Evolutionary conservation across 1,140 invertebrate species (phyloP), one percentile per base, ranked within the genome.

Genomic region (Mactra quadrangularis): DNA sequence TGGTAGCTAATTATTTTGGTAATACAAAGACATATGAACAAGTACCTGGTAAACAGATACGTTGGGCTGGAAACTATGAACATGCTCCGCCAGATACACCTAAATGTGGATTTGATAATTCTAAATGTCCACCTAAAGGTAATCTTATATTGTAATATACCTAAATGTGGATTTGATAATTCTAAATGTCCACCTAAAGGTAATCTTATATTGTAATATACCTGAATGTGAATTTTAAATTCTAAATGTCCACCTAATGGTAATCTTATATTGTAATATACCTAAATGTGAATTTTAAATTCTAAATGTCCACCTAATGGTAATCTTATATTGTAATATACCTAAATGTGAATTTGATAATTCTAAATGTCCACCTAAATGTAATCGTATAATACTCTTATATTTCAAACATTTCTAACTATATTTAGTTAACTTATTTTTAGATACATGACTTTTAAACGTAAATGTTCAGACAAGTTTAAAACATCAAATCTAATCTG

Each of bases 331-430:
- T n/a, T n/a, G n/a, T n/a, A n/a, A 98, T 93, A 96, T 95, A 0
- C 98, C 97, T 0, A 94, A 94, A 47, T 99, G 98, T 93, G 98
- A 98, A 50, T 99, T 97, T 92, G 98, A 99, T 91, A 95, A 96
- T 31, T 96, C 96, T 0, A 95, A 97, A 60, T 99, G 98, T 91
- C 94, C 94, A 4, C 93, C 94, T 50, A 92, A 94, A 85, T 90
- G 94, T 94, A 90, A 60, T n/a, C n/a, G n/a, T n/a, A n/a, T n/a
- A n/a, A n/a, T n/a, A n/a, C n/a, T n/a, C n/a, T n/a, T n/a, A n/a
- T n/a, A n/a, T n/a, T n/a, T n/a, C n/a, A n/a, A n/a, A n/a, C n/a
- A n/a, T n/a, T n/a, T n/a, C n/a, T n/a, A n/a, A n/a, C n/a, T n/a
- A n/a, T n/a, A n/a, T n/a, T n/a, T n/a, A n/a, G n/a, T n/a, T n/a